Conservation (phyloP, 2,888 invertebrate species). For the Branchellion lobata region DNA sequence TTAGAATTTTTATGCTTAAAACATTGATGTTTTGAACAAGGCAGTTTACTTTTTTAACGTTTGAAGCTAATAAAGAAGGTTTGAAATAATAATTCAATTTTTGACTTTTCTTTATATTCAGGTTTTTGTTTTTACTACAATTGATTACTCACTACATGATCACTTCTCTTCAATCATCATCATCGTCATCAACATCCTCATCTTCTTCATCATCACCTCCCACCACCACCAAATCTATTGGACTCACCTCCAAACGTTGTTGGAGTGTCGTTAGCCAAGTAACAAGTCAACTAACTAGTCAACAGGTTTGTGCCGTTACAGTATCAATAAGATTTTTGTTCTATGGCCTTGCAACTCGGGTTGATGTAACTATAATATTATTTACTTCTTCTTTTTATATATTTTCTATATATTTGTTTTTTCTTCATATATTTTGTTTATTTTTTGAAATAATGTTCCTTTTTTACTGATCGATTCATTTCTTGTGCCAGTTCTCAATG, state of each 20-base stretch:
- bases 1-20: too few relatives aligned
- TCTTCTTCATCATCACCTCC: not conserved
- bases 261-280: not conserved
- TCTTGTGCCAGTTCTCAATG: too few relatives aligned
- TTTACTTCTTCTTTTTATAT: too few relatives aligned
- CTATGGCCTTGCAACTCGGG: too few relatives aligned
- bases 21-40: too few relatives aligned
- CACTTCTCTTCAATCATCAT: not conserved
- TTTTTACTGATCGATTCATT: too few relatives aligned
- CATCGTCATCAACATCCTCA: not conserved
- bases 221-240: slow-evolving; percentile 19
- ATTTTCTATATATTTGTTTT: too few relatives aligned
- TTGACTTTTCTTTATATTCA: not conserved
- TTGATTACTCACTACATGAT: slow-evolving; percentile 10
- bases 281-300: not conserved
- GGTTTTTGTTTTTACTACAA: not conserved
- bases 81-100: not conserved
- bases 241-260: slow-evolving; percentile 11
- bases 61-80: not conserved
- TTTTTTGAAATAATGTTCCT: too few relatives aligned
- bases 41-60: not conserved
- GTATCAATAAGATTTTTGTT: too few relatives aligned
- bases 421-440: too few relatives aligned
- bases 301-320: not conserved
- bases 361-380: too few relatives aligned